These are phyloP conservation scores for Platalea minor DNA, from an alignment of 2,797 vertebrate species.

Conservation along the genomic window DNA sequence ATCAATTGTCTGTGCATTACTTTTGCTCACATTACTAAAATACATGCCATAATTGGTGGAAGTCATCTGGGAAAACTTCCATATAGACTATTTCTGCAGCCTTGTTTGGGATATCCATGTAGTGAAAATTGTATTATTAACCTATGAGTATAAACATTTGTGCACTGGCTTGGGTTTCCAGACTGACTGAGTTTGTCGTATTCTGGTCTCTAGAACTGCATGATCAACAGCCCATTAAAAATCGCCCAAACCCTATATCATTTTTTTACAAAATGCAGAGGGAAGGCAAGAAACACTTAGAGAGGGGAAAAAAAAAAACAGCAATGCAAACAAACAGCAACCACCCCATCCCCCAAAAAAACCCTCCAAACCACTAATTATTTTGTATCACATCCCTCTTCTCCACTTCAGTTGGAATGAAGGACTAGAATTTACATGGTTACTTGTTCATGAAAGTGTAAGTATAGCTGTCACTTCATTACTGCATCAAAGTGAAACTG, in stretches of 20 bases:
- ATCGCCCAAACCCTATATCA: not conserved
- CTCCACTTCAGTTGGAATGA: not conserved
- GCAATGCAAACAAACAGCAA: not conserved
- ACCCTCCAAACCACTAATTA: not conserved
- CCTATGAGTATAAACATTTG: not conserved
- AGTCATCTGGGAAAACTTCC: not conserved
- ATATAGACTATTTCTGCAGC: not conserved
- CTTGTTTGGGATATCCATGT: not conserved
- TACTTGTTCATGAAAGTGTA: not conserved
- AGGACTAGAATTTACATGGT: not conserved
- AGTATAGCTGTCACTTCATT: not conserved
- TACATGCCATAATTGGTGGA: not conserved
- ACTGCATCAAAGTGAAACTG: not conserved
- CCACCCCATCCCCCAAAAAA: accelerated
- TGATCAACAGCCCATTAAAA: not conserved
- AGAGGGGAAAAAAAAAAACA: accelerated
- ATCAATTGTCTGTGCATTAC: not conserved
- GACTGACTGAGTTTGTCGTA: not conserved
- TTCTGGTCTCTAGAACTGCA: not conserved
- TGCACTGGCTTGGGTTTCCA: not conserved
- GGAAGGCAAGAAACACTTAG: not conserved
- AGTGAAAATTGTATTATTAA: not conserved
- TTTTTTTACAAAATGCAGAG: not conserved
- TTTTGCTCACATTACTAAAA: not conserved
- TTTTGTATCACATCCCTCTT: not conserved